A percentile compares a stretch with the other conserved stretches of the same genome.
Conservation (phyloP, 1,140 invertebrate genomes). For the Zaprionus kolodkinae region DNA sequence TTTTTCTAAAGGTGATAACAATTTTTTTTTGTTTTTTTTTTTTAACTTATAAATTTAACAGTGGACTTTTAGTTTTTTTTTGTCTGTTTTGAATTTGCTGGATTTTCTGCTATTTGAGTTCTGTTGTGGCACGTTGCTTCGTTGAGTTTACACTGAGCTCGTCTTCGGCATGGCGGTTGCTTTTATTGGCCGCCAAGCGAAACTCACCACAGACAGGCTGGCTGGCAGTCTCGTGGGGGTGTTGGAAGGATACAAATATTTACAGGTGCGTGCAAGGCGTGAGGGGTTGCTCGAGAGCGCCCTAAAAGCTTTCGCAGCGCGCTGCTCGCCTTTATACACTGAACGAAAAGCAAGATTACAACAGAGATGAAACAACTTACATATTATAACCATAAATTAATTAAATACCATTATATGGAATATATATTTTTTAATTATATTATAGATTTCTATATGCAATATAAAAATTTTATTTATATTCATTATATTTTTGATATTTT, state of each 20-base stretch:
- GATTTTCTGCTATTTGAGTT: constrained; percentile 32
- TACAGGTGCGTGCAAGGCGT: constrained; percentile 54
- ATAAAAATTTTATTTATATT: not conserved
- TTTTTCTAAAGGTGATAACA: not conserved
- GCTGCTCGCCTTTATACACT: constrained; percentile 12
- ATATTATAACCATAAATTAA: no score
- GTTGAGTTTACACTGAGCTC: constrained; percentile 74
- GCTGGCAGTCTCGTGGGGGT: constrained; percentile 34
- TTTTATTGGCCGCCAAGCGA: constrained; percentile 71
- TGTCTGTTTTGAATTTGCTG: constrained; percentile 26
- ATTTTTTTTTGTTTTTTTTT: not conserved
- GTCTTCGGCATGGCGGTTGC: constrained; percentile 34
- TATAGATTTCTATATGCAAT: no score
- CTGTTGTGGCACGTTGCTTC: constrained; percentile 71
- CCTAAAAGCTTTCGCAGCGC: constrained; percentile 35
- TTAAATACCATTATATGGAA: no score
- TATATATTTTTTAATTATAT: not conserved
- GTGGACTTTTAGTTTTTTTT: constrained; percentile 13
- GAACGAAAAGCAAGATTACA: not conserved
- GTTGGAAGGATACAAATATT: constrained; percentile 73
- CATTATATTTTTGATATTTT: no score
- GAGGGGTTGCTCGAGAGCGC: constrained; percentile 7
- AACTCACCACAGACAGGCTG: constrained; percentile 69
- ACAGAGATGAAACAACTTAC: no score
- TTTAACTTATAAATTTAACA: constrained; percentile 12